These are phyloP conservation scores for Cottus gobio DNA, from an alignment of 2,113 vertebrate genomes.

Conservation along the genomic window DNA sequence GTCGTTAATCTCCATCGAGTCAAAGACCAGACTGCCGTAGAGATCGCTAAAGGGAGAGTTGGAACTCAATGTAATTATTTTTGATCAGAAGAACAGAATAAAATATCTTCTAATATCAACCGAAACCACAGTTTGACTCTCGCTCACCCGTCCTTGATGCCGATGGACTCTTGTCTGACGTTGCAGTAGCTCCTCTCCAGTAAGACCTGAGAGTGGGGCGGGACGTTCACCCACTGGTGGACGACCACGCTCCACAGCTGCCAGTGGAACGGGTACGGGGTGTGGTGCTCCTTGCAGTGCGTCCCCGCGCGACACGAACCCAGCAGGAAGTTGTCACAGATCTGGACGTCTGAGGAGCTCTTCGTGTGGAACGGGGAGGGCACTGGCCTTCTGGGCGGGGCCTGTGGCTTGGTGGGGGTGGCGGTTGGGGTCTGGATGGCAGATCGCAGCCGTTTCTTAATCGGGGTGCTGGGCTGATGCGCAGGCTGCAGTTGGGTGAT, in stretches of 20 bases:
- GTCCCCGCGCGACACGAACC: not conserved
- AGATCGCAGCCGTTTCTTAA: not conserved
- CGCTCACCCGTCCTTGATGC: constrained; percentile 55
- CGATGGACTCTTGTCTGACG: not conserved
- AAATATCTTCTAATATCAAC: too few relatives aligned
- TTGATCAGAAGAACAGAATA: too few relatives aligned
- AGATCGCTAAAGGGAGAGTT: not conserved
- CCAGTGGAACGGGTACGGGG: constrained; percentile 73
- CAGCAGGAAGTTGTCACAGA: constrained; percentile 72
- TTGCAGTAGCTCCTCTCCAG: constrained; percentile 72
- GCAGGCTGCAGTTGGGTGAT: too few relatives aligned
- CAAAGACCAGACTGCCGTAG: constrained; percentile 41
- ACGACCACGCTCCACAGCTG: constrained; percentile 47
- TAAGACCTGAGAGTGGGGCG: constrained; percentile 34
- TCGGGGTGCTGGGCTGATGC: not conserved
- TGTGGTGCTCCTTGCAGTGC: constrained; percentile 71
- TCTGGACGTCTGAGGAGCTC: constrained; percentile 11
- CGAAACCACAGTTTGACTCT: not conserved
- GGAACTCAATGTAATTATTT: too few relatives aligned
- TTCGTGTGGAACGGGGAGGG: constrained; percentile 43
- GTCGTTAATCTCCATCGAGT: constrained; percentile 42
- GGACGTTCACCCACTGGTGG: constrained; percentile 56
- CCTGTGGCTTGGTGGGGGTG: not conserved
- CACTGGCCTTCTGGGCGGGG: accelerated
- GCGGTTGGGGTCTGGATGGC: not conserved